A percentile compares a stretch with the other conserved stretches of the same genome.
Evolutionary conservation across 2,113 vertebrate genomes (phyloP).

Genomic region (Hemiscyllium ocellatum): DNA sequence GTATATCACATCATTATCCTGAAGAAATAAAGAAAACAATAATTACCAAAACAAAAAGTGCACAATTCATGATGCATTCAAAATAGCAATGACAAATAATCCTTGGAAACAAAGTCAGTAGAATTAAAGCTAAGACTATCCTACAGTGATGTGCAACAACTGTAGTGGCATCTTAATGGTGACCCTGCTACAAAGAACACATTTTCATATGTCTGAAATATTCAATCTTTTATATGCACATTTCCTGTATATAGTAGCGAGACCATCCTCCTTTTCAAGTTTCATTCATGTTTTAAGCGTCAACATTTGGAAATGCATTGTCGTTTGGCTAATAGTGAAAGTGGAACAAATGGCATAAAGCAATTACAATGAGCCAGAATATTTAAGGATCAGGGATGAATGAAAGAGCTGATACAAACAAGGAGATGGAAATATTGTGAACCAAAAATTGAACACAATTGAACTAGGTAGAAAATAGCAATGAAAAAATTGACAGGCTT

Average conservation of each 20-base stretch:
- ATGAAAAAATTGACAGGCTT: background rate
- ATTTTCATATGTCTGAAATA: background rate
- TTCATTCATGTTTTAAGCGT: background rate
- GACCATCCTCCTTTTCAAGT: background rate
- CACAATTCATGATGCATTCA: constrained; percentile 16
- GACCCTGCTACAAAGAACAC: background rate
- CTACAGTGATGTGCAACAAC: background rate
- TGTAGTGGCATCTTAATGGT: background rate
- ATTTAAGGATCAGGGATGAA: no score
- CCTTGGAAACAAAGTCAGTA: background rate
- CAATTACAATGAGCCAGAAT: no score
- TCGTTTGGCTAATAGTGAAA: background rate
- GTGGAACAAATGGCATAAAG: background rate
- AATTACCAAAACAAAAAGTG: constrained; percentile 21
- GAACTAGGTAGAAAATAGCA: background rate
- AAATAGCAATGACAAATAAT: background rate
- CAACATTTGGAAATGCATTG: background rate
- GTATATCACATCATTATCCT: constrained; percentile 85
- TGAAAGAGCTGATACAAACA: no score
- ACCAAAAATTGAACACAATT: no score
- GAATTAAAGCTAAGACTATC: background rate
- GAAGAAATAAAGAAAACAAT: constrained; percentile 47
- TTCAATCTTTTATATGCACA: background rate
- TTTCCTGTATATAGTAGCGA: background rate
- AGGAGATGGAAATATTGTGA: no score